Base-by-base conservation (phyloP, 2,113 vertebrate genomes). In the Sula dactylatra region DNA sequence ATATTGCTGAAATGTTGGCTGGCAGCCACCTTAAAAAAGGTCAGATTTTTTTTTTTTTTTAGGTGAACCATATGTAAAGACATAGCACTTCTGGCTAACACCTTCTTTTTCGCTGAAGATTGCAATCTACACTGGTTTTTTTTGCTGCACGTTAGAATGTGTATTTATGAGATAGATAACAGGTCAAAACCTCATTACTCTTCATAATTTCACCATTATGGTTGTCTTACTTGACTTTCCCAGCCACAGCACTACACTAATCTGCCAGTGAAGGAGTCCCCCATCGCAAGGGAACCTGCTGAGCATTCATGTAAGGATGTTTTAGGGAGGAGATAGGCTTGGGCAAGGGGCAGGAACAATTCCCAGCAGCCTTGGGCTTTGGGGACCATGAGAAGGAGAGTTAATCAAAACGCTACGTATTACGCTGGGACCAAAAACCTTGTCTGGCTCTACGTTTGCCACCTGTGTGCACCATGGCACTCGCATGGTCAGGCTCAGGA, bases 1-100 rank as follows among this genome's bases (percentile, higher is more conserved):
- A 91, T 80, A 96, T 67, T 89, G 77, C 81, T 80, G 73, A 94
- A 95, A 97, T 72, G 40, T 80, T 97, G 95, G 93, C 91, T 62
- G 32, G 36, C 58, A 94, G 96, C 83, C 93, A 94, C 69, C 17
- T 91, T 88, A 66, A 58, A 79, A 95, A 89, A 62, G 49, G 36
- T 42, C 16, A 78, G 45, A 10, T 44, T 36, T 67, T 47, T 42
- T 55, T 85, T 84, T 74, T 67, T 77, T 85, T 55, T 85, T 50
- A 76, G 34, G 40, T 88, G 59, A 79, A 84, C 61, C 61, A 54
- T 89, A 82, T 79, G 83, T 87, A 66, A 84, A 65, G 15, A 58
- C 71, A 77, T 0, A 0, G 50, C 38, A 78, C 24, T 90, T 88
- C 56, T 76, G 54, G 49, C 61, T 80, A 80, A 89, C 15, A 52